Base-by-base conservation (phyloP, 2,113 vertebrate genomes). In the Podilymbus podiceps region DNA sequence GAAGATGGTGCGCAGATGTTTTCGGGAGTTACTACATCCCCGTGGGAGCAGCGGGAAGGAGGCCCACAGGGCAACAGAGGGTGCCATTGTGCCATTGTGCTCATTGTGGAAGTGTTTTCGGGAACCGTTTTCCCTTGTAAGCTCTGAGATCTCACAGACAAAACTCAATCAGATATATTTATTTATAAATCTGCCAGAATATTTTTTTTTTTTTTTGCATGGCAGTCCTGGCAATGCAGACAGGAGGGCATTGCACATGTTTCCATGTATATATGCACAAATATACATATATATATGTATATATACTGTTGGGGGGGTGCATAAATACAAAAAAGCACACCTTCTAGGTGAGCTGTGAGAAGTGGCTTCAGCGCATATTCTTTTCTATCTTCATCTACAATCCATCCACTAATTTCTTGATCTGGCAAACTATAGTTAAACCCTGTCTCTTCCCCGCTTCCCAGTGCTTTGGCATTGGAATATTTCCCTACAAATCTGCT, bases 51-150 rank as follows among this genome's bases (percentile, higher is more conserved):
- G 72, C 24, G 38, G 38, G 38, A 38, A 63, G 60, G 47, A 93
- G 68, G 50, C 19, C 4, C 1, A 1, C 33, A 91, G 77, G 85
- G 88, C 94, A 95, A 92, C 74, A 94, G 90, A 92, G 92, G 89
- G 89, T 95, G 94, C 92, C 94, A 66, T 93, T 89, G 91, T 92
- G 88, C 83, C 75, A 58, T n/a, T 55, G 44, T 59, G 40, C 9
- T 93, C 17, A 38, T 47, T 33, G 38, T 52, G 23, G 25, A 33
- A 62, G 56, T 31, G 35, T 28, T 30, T 27, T 11, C 3, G 1
- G 24, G 16, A 13, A 23, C 35, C 17, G 20, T 52, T 95, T 77
- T 18, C 19, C 38, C 7, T 46, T 42, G 16, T 25, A 55, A 64
- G 17, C 22, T 56, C 46, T 0, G 1, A 71, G 33, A 72, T 30